A percentile compares a stretch with the other conserved stretches of the same genome.
Conservation (phyloP, 2,797 vertebrate genomes). For the Monodelphis domestica region DNA sequence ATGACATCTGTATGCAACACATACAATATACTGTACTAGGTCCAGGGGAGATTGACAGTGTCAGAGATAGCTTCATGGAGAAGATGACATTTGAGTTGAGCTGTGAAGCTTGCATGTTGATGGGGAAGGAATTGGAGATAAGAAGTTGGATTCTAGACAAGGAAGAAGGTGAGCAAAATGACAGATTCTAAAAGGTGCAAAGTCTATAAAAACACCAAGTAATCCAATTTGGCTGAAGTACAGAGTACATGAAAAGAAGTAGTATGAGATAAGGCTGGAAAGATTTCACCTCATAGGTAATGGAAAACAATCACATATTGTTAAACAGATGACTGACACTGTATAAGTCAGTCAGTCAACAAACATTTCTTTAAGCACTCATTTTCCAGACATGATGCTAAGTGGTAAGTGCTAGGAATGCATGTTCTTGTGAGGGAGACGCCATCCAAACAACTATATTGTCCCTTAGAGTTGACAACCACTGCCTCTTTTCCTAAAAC, state of each 20-base stretch:
- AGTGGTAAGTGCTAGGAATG: background rate
- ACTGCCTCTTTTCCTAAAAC: conserved; percentile 25
- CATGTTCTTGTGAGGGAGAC: background rate
- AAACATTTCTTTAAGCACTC: background rate
- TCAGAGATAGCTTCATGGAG: background rate
- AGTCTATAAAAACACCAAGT: background rate
- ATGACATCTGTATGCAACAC: background rate
- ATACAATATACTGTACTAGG: background rate
- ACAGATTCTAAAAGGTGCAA: background rate
- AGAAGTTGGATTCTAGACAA: background rate
- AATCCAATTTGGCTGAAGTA: background rate
- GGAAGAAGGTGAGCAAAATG: background rate
- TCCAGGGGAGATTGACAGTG: background rate
- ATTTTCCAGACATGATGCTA: background rate
- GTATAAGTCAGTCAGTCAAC: background rate
- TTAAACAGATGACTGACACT: background rate
- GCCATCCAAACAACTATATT: background rate
- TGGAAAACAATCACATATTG: background rate
- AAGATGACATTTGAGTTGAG: background rate
- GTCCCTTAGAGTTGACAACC: background rate
- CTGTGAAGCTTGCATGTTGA: background rate
- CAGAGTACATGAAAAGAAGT: background rate
- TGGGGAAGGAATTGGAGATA: background rate
- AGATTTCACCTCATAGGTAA: background rate
- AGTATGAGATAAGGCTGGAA: background rate